Base-by-base conservation (phyloP, 2,888 invertebrate genomes). In the Synanthedon tipuliformis region DNA sequence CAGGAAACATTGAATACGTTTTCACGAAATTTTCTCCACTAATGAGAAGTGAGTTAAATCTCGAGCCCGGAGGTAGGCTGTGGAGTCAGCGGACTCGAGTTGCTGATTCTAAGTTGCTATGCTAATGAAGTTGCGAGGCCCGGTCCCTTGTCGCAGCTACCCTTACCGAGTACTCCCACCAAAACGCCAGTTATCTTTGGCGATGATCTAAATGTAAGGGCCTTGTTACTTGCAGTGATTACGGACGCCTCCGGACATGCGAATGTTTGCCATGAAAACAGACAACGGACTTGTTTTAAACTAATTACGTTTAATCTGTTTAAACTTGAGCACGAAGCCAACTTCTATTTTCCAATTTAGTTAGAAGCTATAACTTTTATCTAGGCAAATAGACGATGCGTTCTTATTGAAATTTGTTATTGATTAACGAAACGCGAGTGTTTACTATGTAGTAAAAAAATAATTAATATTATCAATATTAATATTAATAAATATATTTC, bases 61-160 rank as follows among this genome's bases (percentile, higher is more conserved):
- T 73, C 71, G 75, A 78, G 81, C 82, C 83, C 83, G 81, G 81
- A 83, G 81, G 82, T 83, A 69, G 70, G 74, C 66, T 71, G 77
- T 64, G 62, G 66, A 76, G 75, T 81, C 78, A 76, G 76, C 83
- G 69, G 65, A 61, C 59, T 60, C 54, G 59, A 63, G 64, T 60
- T 73, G 78, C 77, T 75, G 78, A 77, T 69, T 71, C 64, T 61
- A 59, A 64, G 67, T 62, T 61, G 70, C 71, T 75, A 77, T 78
- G 78, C 68, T 77, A 81, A 81, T 80, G 77, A 75, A 72, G 71
- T 69, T 67, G 66, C 63, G 63, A 65, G 56, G 27, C 50, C 48
- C 40, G 48, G 64, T 67, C 62, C 71, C 68, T 64, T 55, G 62
- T 54, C 61, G 59, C 57, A 59, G 61, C 56, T 53, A 52, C 27